phyloP scores from a whole-genome alignment of 2,797 vertebrate genomes.

The Xiphorhynchus erythropygius region DNA sequence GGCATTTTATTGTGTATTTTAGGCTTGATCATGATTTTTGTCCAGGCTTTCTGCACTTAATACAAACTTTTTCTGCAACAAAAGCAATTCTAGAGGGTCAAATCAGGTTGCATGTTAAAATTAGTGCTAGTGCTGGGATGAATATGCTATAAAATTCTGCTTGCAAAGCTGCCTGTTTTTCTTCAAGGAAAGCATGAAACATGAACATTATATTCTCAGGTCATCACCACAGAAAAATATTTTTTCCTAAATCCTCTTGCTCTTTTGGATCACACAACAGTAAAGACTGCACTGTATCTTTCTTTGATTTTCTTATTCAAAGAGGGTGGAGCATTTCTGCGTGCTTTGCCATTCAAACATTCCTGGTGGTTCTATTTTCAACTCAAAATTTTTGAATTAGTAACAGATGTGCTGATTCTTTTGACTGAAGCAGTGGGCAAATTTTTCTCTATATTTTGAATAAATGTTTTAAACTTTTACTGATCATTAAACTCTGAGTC shows the following conservation, averaged over 20 bases:
- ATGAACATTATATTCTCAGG: not conserved
- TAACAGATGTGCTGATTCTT: constrained; percentile 68
- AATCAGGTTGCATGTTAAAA: constrained; percentile 22
- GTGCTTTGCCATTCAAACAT: constrained; percentile 66
- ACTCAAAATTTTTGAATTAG: constrained; percentile 62
- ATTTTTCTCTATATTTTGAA: not conserved
- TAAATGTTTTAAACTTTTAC: not conserved
- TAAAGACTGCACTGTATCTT: constrained; percentile 18
- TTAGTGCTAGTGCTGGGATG: not conserved
- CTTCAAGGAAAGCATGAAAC: not conserved
- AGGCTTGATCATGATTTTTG: not conserved
- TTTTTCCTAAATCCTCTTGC: not conserved
- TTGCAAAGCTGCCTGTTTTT: constrained; percentile 12
- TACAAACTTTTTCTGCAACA: not conserved
- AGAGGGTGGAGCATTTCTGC: constrained; percentile 46
- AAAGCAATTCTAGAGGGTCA: constrained; percentile 27
- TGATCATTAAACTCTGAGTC: not conserved
- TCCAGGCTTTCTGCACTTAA: not conserved
- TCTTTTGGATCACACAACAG: constrained; percentile 41
- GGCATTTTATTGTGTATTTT: not conserved
- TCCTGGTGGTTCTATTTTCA: constrained; percentile 72
- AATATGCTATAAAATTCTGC: not conserved
- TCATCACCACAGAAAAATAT: constrained; percentile 30
- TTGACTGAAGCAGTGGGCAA: not conserved
- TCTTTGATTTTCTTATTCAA: constrained; percentile 53